Evolutionary conservation across 2,113 vertebrate species (phyloP).

Genomic region (Myrmophylax atrothorax): DNA sequence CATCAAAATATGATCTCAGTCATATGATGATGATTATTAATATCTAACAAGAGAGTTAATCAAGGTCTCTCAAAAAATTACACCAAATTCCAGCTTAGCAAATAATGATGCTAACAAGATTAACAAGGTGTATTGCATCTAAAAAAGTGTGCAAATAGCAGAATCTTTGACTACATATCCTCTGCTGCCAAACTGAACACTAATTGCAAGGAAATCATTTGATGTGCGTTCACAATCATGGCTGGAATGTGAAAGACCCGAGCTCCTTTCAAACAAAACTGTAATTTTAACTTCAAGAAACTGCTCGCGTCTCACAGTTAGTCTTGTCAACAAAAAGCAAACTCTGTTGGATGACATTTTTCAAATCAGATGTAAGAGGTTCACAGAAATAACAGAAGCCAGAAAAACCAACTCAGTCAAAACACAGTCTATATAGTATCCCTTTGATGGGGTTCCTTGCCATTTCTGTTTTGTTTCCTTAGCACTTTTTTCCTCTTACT

Average conservation of each 20-base stretch:
- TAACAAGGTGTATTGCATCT: not conserved
- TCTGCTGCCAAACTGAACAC: not conserved
- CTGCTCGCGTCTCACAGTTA: not conserved
- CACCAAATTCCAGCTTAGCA: not conserved
- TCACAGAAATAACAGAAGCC: not conserved
- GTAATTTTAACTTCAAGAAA: not conserved
- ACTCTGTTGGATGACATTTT: not conserved
- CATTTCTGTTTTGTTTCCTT: not conserved
- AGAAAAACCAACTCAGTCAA: not conserved
- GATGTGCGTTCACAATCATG: not conserved
- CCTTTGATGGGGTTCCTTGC: not conserved
- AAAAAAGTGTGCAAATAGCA: not conserved
- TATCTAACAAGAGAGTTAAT: not conserved
- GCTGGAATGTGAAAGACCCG: not conserved
- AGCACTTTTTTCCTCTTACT: not conserved
- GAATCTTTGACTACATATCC: not conserved
- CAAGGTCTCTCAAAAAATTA: not conserved
- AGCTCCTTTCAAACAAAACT: not conserved
- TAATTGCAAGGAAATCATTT: not conserved
- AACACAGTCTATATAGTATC: not conserved
- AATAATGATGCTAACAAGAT: not conserved
- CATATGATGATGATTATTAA: not conserved
- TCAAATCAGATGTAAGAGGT: not conserved
- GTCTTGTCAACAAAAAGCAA: not conserved
- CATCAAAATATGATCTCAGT: not conserved